Base-by-base conservation (phyloP, 2,888 invertebrate genomes). In the Sthenelais limicola region DNA sequence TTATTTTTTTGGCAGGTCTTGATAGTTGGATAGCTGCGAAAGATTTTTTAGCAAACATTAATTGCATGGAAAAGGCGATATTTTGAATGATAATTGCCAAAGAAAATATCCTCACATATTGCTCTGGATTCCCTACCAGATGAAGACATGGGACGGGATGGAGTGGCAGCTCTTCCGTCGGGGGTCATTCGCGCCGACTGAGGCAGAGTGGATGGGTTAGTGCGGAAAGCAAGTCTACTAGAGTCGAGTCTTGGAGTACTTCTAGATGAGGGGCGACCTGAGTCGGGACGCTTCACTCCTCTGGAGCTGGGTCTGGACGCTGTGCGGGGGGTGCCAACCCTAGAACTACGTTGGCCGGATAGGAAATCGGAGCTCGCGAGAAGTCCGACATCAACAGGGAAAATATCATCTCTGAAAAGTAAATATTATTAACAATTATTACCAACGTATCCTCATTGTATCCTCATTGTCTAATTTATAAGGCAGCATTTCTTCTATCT, bases 71-170 rank as follows among this genome's bases (percentile, higher is more conserved):
- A n/a, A n/a, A n/a, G n/a, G n/a, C n/a, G n/a, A n/a, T n/a, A n/a
- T n/a, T n/a, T n/a, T n/a, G n/a, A n/a, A n/a, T n/a, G n/a, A n/a
- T n/a, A n/a, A n/a, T n/a, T n/a, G n/a, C 47, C 12, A 43, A 43
- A 43, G 12, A 43, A 43, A 15, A 15, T 12, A 43, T 43, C 12
- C 75, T 67, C 76, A 83, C 83, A 80, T 68, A 83, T 79, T 35
- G 81, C 81, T 70, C 81, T 77, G 5, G 83, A 82, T n/a, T 72
- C 69, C 12, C 77, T 76, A 68, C 79, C 82, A 33, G 73, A 73
- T 43, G 35, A 21, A 1, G 69, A 33, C 24, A 12, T 12, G 3
- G 67, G 67, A 18, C 48, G 21, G 7, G 67, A 7, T 2, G 35
- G 62, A 7, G 62, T 24, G 3, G 35, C 18, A 15, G 9, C 28